Evolutionary conservation across 2,113 vertebrate species (phyloP), one percentile per base, ranked within the genome.

Genomic region (Hippocampus mohnikei): DNA sequence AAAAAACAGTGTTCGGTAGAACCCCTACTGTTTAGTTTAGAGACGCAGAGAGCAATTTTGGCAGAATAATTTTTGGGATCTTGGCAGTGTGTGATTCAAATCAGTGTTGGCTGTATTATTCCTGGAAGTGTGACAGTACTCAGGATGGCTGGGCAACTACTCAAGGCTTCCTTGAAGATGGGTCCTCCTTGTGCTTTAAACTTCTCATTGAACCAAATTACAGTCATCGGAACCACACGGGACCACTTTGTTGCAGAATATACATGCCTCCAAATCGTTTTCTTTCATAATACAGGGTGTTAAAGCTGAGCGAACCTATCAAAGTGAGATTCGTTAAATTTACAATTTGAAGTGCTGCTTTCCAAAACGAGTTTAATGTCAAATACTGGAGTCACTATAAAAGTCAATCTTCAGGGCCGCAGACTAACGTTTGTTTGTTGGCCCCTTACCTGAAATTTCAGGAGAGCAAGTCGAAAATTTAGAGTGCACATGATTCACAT

Each of bases 71-170:
- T 21, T 65, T 65, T 68, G 42, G 41, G 10, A 13, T 37, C 81
- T 46, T 58, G 46, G 70, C 50, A 50, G 64, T 60, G 74, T 74
- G 69, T 64, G 66, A 72, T 76, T 63, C 8, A 71, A 48, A 48
- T 20, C 63, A 4, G 10, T 70, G 59, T 76, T 66, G 61, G 68
- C 29, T n/a, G 55, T 66, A 40, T 33, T 77, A 55, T 84, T 83
- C 73, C 71, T 70, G 73, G 82, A 77, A 81, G 55, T 69, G 44
- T 60, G 58, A 60, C 27, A 29, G 83, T 79, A 73, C 78, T 81
- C 73, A 81, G 72, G 46, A 71, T 69, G 59, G 64, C 73, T 74
- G 66, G 72, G 79, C 66, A 77, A 23, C 37, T 18, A 40, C 21
- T 78, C 72, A 81, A 70, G 11, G 48, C 23, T 73, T 78, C 66